Base-by-base conservation (phyloP, 1,140 invertebrate species). In the Drosophila nikananu region DNA sequence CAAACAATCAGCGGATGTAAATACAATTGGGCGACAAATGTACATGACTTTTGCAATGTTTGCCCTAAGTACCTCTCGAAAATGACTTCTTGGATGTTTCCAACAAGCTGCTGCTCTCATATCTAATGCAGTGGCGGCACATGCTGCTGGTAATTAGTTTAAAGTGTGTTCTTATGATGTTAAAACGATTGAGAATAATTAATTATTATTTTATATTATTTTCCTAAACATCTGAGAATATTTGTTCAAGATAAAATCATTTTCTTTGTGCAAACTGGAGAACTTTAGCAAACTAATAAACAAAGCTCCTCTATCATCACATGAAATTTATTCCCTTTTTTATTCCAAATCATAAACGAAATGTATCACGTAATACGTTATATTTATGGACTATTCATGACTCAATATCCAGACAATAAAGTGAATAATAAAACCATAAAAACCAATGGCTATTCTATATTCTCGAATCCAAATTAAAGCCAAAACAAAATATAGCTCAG, bases 1-100 rank as follows among this genome's bases (percentile, higher is more conserved):
- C 73, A 80, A 66, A 55, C 8, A 39, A 57, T 39, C 54, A 66
- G 58, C 63, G 68, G 66, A 71, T 72, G 77, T 83, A 80, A 86
- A 83, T 74, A 83, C 44, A 89, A 89, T 73, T 76, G 83, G 68
- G 77, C 75, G 54, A 54, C 41, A 65, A 59, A 80, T 68, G 83
- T 87, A 73, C 64, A 61, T 37, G 67, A 48, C 44, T 62, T 63
- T 66, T 52, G 46, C 55, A 44, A 62, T 79, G 66, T 77, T 74
- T 57, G 51, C 54, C 48, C 35, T 54, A 73, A 51, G 67, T 51
- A 37, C 54, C 49, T 13, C 58, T 52, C n/a, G 13, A 41, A 58
- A 58, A 63, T 57, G 25, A 39, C 6, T 21, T 25, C 19, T 35
- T 51, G 10, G 13, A 44, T 49, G 23, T 66, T 44, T 32, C 39